Evolutionary conservation across 2,888 invertebrate species (phyloP), one percentile per base, ranked within the genome.

Genomic region (Dioctria linearis): DNA sequence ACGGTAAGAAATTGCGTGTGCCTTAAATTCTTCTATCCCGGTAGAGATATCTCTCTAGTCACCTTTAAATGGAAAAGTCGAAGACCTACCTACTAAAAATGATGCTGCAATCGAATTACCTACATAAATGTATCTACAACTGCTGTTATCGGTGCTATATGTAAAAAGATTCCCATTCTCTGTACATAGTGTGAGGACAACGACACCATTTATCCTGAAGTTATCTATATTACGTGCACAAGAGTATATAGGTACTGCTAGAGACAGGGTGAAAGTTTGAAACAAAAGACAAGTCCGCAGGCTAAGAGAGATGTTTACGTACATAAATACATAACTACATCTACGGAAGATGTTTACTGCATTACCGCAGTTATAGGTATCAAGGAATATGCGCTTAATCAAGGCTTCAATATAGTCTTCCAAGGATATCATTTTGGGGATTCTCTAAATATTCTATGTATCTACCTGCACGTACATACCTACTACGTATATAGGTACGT

Each of bases 401-500:
- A 49, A 49, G 46, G 39, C 65, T 61, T 61, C 25, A 61, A 46
- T 67, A 46, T 57, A 42, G 59, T 59, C 69, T 59, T 79, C 57
- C 54, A 59, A 79, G 69, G 71, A 79, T 69, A 69, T 79, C 59
- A 69, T 59, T 79, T 69, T n/a, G n/a, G n/a, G n/a, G n/a, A n/a
- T n/a, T n/a, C n/a, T n/a, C n/a, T n/a, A n/a, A n/a, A n/a, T n/a
- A n/a, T n/a, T n/a, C n/a, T n/a, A n/a, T n/a, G 2, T 25, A 25
- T 25, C 25, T 25, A 49, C 49, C 49, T 11, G 1, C 49, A 49
- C 11, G 11, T 49, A 8, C 11, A 49, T 49, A 2, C 49, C 25
- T 25, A 25, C 25, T 25, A 25, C 2, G 25, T 25, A 25, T 25
- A 25, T 2, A n/a, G n/a, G n/a, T n/a, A 25, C 25, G 25, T 25